Percentiles rank a stretch among this genome's conserved stretches.
phyloP scores from a whole-genome alignment of 2,888 invertebrate species.

The Sceliomorpha sp. region DNA sequence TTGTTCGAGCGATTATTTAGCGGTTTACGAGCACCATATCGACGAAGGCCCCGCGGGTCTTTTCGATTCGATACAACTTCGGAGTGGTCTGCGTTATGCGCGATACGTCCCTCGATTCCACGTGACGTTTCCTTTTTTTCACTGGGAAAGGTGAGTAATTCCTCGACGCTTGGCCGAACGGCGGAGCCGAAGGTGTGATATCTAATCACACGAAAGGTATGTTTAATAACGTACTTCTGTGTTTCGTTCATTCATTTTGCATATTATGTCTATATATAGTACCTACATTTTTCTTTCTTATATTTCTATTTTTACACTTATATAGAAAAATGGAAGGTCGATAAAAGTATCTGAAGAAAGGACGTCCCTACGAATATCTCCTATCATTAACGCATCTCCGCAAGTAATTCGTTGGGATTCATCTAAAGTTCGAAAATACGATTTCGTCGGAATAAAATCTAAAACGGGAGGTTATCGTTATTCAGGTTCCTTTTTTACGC shows the following conservation, averaged over 20 bases:
- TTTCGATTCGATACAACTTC: constrained; percentile 13
- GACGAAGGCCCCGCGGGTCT: constrained; percentile 32
- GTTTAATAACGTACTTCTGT: too few relatives aligned
- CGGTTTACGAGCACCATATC: constrained; percentile 72
- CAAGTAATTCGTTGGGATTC: constrained; percentile 15
- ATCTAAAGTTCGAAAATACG: constrained; percentile 30
- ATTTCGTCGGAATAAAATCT: constrained; percentile 41
- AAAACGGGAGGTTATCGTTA: constrained; percentile 41
- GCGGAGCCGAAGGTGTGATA: too few relatives aligned
- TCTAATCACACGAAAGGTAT: too few relatives aligned
- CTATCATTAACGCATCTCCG: constrained; percentile 10
- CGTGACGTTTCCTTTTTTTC: constrained; percentile 16
- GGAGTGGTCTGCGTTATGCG: constrained; percentile 34
- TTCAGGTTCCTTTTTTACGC: constrained; percentile 36
- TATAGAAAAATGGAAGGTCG: neutral
- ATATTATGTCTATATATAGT: too few relatives aligned
- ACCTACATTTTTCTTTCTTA: too few relatives aligned
- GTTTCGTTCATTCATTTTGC: too few relatives aligned
- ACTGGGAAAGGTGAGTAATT: constrained; percentile 30
- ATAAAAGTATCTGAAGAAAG: neutral
- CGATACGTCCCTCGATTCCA: constrained; percentile 42
- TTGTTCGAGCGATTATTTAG: constrained; percentile 75
- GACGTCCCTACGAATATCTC: constrained; percentile 1
- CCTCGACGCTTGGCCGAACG: too few relatives aligned
- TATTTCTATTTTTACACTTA: too few relatives aligned